Evolutionary conservation across 2,113 vertebrate species (phyloP).

Genomic region (Phyllostomus hastatus): DNA sequence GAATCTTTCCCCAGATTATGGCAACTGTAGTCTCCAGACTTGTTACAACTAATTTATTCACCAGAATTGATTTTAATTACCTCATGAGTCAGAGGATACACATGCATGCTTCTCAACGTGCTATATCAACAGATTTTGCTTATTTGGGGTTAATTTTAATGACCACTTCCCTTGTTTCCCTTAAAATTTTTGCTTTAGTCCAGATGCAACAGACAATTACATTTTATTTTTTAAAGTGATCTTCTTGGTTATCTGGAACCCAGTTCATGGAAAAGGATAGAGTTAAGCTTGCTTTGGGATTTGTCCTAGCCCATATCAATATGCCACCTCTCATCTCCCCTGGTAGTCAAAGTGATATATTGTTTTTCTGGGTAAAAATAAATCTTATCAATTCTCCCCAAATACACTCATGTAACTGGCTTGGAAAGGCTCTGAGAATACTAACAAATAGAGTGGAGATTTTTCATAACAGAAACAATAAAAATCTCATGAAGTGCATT

Average conservation of each 20-base stretch:
- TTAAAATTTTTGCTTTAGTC: conserved; percentile 1
- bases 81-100: conserved; percentile 59
- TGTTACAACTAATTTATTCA: conserved; percentile 63
- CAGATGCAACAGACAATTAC: neutral
- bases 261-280: neutral
- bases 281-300: neutral
- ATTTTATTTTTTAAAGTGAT: neutral
- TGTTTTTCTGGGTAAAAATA: conserved; percentile 34
- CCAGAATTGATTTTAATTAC: conserved; percentile 71
- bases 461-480: conserved; percentile 13
- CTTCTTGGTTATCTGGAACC: neutral
- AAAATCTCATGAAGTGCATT: neutral
- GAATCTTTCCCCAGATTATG: conserved; percentile 43
- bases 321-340: neutral
- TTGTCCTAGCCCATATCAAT: neutral
- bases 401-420: neutral
- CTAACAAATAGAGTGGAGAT: neutral
- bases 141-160: conserved; percentile 49
- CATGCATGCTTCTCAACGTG: conserved; percentile 42
- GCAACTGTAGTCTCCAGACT: neutral
- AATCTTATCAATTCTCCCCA: neutral
- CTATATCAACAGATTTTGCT: conserved; percentile 1
- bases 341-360: neutral
- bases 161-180: neutral
- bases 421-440: neutral